Percentiles rank a stretch among this genome's conserved stretches.
phyloP scores from a whole-genome alignment of 2,113 vertebrate species.

The Chionomys nivalis region DNA sequence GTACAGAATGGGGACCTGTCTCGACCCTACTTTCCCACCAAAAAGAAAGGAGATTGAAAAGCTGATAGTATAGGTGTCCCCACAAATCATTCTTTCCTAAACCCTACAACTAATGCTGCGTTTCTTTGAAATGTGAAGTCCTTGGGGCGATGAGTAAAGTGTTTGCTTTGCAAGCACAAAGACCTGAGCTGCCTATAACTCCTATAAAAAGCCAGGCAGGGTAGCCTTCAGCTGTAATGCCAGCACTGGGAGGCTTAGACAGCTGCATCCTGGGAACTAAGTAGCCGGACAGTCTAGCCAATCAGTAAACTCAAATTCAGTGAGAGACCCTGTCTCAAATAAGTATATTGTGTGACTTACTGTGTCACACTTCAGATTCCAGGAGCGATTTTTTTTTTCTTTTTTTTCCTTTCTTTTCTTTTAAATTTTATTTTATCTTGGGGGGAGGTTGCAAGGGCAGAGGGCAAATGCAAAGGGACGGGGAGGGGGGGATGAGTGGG shows the following conservation, averaged over 20 bases:
- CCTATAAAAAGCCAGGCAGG: not conserved
- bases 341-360: not conserved
- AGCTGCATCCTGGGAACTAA: not conserved
- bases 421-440: not conserved
- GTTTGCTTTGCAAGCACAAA: not conserved
- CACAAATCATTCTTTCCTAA: slow-evolving; percentile 25
- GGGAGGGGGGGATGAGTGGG: not conserved
- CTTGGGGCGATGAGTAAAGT: not conserved
- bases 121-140: not conserved
- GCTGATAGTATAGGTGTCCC: not conserved
- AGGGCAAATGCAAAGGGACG: not conserved
- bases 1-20: not conserved
- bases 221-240: not conserved
- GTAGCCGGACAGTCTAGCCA: not conserved
- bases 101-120: not conserved
- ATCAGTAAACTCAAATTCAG: not conserved
- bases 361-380: not conserved
- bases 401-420: not conserved
- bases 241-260: too few relatives aligned
- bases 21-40: not conserved
- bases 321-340: not conserved
- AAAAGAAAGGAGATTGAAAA: not conserved
- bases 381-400: not conserved
- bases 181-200: not conserved
- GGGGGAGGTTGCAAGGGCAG: not conserved